A percentile compares a stretch with the other conserved stretches of the same genome.
These are phyloP conservation scores for Sinohyriopsis cumingii DNA, from an alignment of 2,888 invertebrate species.

Conservation along the genomic window DNA sequence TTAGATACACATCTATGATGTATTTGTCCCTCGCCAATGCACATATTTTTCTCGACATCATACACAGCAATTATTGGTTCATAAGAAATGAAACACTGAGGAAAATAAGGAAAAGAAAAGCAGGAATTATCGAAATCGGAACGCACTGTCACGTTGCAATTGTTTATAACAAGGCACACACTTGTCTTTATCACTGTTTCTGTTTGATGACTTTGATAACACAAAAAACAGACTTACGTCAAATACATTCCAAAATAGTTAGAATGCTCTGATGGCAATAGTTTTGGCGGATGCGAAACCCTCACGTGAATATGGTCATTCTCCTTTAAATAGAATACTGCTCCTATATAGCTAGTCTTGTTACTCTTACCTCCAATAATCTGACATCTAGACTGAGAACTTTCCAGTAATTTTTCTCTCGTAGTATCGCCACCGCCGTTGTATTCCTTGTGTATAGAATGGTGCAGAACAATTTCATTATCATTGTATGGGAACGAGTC, in stretches of 20 bases:
- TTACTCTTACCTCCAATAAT: constrained; percentile 6
- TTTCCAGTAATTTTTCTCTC: constrained; percentile 20
- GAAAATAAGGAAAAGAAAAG: too few species aligned
- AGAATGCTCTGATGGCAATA: constrained; percentile 2
- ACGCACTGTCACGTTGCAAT: too few species aligned
- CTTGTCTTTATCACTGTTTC: too few species aligned
- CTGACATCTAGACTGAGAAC: constrained; percentile 19
- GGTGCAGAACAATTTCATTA: constrained; percentile 6
- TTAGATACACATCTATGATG: too few species aligned
- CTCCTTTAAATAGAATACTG: constrained; percentile 17
- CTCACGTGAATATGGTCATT: constrained; percentile 12
- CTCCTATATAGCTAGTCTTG: constrained; percentile 21
- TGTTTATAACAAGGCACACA: too few species aligned
- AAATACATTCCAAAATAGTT: constrained; percentile 23
- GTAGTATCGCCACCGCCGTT: neutral
- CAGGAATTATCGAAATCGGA: too few species aligned
- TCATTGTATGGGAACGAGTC: neutral
- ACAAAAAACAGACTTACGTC: constrained; percentile 2
- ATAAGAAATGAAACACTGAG: too few species aligned
- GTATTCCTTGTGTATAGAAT: constrained; percentile 7
- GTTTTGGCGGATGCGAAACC: constrained; percentile 9
- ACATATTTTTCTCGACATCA: too few species aligned
- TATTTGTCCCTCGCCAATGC: too few species aligned
- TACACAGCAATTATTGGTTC: too few species aligned
- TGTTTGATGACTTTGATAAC: too few species aligned